A percentile compares a stretch with the other conserved stretches of the same genome.
These are phyloP conservation scores for Uloborus plumipes DNA, from an alignment of 2,888 invertebrate genomes.

Conservation along the genomic window DNA sequence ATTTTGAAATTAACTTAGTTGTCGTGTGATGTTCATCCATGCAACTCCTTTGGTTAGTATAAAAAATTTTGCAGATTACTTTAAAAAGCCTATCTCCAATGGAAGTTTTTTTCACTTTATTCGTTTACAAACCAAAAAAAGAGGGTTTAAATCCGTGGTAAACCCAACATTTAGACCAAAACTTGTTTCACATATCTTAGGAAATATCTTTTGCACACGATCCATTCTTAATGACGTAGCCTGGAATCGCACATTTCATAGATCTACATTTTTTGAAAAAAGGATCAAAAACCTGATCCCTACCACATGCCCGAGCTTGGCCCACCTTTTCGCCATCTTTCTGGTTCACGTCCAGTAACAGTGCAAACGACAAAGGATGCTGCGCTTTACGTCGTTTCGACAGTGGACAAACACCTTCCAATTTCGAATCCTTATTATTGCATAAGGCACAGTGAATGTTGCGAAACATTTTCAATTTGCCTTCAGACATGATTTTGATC, in stretches of 20 bases:
- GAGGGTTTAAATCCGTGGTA: too few relatives aligned
- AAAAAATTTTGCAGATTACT: too few relatives aligned
- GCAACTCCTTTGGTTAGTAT: too few relatives aligned
- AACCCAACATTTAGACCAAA: too few relatives aligned
- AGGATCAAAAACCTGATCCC: background rate
- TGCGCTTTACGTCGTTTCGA: background rate
- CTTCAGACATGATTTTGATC: background rate
- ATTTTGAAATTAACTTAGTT: too few relatives aligned
- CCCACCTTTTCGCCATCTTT: background rate
- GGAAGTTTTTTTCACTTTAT: too few relatives aligned
- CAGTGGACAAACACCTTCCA: background rate
- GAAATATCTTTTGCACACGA: too few relatives aligned
- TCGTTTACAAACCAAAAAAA: too few relatives aligned
- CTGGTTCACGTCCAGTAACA: slow-evolving; percentile 10
- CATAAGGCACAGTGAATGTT: slow-evolving; percentile 29
- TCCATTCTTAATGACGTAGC: background rate
- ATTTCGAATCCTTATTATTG: background rate
- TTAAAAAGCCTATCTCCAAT: too few relatives aligned
- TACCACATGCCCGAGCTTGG: background rate
- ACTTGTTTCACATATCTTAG: too few relatives aligned
- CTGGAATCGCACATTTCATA: background rate
- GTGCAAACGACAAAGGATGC: background rate
- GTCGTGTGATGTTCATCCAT: too few relatives aligned
- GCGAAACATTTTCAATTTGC: background rate
- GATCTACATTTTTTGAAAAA: slow-evolving; percentile 23